These are phyloP conservation scores for Piprites chloris DNA, from an alignment of 2,113 vertebrate genomes.

Conservation along the genomic window DNA sequence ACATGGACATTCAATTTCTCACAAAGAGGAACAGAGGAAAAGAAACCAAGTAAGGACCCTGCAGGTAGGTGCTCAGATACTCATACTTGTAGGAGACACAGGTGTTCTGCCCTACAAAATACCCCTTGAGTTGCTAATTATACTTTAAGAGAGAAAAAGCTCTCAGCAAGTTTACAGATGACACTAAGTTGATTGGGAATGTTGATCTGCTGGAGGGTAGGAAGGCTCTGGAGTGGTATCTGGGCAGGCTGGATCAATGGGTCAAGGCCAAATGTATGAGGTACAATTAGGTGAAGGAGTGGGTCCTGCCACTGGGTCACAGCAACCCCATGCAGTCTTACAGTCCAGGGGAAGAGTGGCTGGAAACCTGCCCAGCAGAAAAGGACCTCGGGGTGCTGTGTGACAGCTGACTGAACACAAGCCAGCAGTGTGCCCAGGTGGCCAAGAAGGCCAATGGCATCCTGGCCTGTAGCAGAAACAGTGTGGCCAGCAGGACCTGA, in stretches of 20 bases:
- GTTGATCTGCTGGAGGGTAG: neutral
- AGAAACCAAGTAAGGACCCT: neutral
- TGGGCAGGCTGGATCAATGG: neutral
- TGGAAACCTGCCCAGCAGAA: neutral
- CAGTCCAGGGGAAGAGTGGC: fast-evolving
- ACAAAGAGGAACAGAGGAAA: neutral
- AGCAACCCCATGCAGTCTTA: fast-evolving
- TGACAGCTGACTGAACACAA: neutral
- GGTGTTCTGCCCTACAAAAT: neutral
- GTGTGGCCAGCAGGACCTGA: neutral
- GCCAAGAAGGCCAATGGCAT: neutral
- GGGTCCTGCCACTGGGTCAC: neutral
- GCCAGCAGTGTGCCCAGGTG: neutral
- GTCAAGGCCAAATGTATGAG: neutral
- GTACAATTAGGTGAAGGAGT: neutral
- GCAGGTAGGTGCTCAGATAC: neutral
- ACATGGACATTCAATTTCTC: neutral
- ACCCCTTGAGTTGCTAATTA: neutral
- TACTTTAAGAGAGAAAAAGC: neutral
- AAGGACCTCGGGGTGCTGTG: neutral
- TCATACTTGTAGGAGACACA: neutral
- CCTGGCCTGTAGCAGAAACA: neutral
- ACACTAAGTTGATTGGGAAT: neutral
- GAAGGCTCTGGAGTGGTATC: neutral
- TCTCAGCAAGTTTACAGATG: neutral